These are phyloP conservation scores for Xiphias gladius DNA, from an alignment of 2,113 vertebrate genomes.

Conservation along the genomic window DNA sequence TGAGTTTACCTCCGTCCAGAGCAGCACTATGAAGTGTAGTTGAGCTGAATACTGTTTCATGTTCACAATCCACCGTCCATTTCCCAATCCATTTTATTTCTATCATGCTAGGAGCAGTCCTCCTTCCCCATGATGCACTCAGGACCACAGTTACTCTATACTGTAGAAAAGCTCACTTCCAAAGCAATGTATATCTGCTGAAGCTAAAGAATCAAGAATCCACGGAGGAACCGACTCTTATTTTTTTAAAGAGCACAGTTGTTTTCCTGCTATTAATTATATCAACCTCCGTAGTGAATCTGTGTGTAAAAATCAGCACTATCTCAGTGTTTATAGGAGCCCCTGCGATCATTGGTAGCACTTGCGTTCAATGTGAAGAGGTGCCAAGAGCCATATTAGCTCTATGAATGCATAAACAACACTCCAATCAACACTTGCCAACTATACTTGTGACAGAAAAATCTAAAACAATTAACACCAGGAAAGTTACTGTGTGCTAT, in stretches of 20 bases:
- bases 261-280: background rate
- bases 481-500: background rate
- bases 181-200: too few species aligned
- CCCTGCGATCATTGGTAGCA: slow-evolving; percentile 11
- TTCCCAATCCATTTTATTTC: background rate
- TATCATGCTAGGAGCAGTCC: background rate
- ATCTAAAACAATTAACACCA: slow-evolving; percentile 15
- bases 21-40: background rate
- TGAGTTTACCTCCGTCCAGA: background rate
- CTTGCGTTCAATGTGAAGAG: slow-evolving; percentile 48
- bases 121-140: background rate
- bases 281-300: background rate
- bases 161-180: background rate
- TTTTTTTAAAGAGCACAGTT: background rate
- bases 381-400: slow-evolving; percentile 12
- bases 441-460: slow-evolving; percentile 8
- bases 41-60: background rate
- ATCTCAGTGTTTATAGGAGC: slow-evolving; percentile 3
- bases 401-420: slow-evolving; percentile 46
- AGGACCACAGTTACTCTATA: background rate
- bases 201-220: too few species aligned
- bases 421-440: slow-evolving; percentile 43
- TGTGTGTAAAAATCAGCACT: background rate
- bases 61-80: background rate
- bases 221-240: background rate